These are phyloP conservation scores for Podabrus alpinus DNA, from an alignment of 2,888 invertebrate species.

Conservation along the genomic window DNA sequence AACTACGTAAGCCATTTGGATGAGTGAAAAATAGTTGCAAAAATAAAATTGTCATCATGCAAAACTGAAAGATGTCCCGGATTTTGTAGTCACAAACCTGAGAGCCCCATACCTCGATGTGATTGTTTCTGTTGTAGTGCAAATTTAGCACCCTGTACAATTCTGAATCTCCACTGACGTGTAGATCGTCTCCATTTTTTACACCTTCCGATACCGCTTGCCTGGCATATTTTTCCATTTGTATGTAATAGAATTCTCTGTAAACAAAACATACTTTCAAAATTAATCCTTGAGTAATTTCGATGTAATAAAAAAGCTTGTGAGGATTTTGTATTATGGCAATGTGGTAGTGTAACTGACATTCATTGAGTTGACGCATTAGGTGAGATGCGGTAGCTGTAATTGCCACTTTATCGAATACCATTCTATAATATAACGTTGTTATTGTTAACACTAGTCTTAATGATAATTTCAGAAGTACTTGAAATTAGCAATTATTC, in stretches of 20 bases:
- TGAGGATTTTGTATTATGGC: background rate
- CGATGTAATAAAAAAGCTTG: background rate
- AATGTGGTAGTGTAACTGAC: constrained; percentile 14
- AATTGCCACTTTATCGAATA: constrained; percentile 50
- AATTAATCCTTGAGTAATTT: constrained; percentile 5
- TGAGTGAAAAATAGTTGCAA: background rate
- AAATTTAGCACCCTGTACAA: constrained; percentile 96
- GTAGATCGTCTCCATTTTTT: constrained; percentile 89
- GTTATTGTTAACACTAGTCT: constrained; percentile 15
- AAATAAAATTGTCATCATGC: constrained; percentile 5
- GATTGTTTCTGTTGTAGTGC: constrained; percentile 97
- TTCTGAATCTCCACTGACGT: constrained; percentile 94
- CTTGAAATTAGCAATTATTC: constrained; percentile 42
- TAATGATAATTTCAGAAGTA: constrained; percentile 26
- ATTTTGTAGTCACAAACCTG: constrained; percentile 62
- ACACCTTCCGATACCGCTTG: constrained; percentile 97
- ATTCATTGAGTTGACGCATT: constrained; percentile 27
- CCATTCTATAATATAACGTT: constrained; percentile 40
- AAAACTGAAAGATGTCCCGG: constrained; percentile 40
- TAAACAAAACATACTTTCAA: constrained; percentile 49
- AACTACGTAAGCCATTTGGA: background rate
- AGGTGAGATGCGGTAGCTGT: constrained; percentile 36
- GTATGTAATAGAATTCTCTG: constrained; percentile 99
- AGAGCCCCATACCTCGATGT: constrained; percentile 85
- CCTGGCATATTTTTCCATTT: constrained; percentile 99